Percentiles rank a stretch among this genome's conserved stretches.
Conservation (phyloP, 2,113 vertebrate genomes). For the Promerops cafer region DNA sequence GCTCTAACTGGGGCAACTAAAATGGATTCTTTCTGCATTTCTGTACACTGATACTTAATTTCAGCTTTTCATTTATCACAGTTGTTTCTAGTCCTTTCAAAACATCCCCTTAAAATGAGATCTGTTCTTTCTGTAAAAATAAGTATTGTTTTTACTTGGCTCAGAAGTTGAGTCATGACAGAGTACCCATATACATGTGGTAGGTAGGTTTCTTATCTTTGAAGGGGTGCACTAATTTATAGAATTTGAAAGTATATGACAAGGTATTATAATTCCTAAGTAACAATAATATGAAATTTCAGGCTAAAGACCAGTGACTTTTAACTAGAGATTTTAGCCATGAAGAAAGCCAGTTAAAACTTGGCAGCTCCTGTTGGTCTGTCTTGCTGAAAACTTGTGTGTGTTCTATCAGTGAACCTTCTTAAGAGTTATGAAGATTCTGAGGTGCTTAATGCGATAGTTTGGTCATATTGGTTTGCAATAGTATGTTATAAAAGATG, state of each 20-base stretch:
- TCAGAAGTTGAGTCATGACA: neutral
- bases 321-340: neutral
- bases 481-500: neutral
- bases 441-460: neutral
- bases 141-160: neutral
- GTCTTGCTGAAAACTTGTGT: neutral
- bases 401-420: neutral
- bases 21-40: constrained; percentile 6
- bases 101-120: neutral
- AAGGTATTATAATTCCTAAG: neutral
- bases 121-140: neutral
- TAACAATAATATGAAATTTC: neutral
- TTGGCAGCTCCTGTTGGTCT: neutral
- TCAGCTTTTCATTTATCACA: neutral
- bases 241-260: neutral
- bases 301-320: neutral
- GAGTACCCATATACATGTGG: neutral
- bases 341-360: neutral
- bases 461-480: neutral
- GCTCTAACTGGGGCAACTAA: neutral
- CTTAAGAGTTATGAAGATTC: neutral
- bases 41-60: neutral
- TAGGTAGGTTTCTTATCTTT: neutral
- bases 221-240: neutral
- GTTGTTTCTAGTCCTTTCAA: neutral